Base-by-base conservation (phyloP, 1,140 invertebrate species). In the Nasonia longicornis region DNA sequence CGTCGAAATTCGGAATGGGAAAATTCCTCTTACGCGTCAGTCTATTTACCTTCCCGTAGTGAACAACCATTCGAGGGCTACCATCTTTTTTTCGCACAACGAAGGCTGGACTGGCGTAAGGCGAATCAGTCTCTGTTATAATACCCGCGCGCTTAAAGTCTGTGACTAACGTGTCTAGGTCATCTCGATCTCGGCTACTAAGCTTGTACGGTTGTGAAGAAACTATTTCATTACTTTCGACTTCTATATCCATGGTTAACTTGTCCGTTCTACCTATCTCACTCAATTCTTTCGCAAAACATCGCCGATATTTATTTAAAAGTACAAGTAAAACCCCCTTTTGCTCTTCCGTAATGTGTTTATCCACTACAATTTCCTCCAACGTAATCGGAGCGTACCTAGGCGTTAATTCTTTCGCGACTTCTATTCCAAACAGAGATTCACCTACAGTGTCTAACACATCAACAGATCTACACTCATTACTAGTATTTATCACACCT, bases 51-150 rank as follows among this genome's bases (percentile, higher is more conserved):
- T 29, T 52, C 31, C 87, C 80, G 82, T 87, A 88, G 73, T 88
- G 87, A 0, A 88, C 83, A 14, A 83, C 84, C n/a, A 85, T 69
- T 42, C 82, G 66, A 70, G 76, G 73, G 6, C 74, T 73, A 2
- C 84, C 84, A 66, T 85, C 80, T 7, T 77, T 82, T 52, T 87
- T 87, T 22, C 81, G 82, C 14, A 88, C 87, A 58, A 88, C 67
- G 31, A 88, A 82, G 26, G 77, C 75, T 1, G 86, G 84, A 69
- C 84, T 86, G 22, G 85, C 84, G 81, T 85, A 84, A 31, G 83
- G 80, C n/a, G 86, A 88, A 79, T 78, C 79, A 7, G 70, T 80
- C 12, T 80, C 71, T 2, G 69, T 80, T n/a, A 80, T 26, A 3
- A 80, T 63, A 3, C 79, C 71, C n/a, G 79, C 64, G 4, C 48